phyloP scores from a whole-genome alignment of 2,888 invertebrate species.

The Melolontha melolontha region DNA sequence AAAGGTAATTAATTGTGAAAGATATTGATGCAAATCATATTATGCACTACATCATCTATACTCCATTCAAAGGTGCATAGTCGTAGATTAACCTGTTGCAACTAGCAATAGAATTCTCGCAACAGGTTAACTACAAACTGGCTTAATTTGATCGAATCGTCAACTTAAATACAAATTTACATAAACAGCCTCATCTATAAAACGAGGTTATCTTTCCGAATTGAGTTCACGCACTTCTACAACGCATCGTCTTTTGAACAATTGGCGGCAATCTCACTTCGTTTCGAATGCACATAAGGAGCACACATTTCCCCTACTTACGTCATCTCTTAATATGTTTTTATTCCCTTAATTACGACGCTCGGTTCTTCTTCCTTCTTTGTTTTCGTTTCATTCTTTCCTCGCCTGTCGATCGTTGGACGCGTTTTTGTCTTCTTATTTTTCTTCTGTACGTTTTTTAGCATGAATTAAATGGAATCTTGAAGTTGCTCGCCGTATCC shows the following conservation, averaged over 20 bases:
- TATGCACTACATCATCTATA: too few species aligned
- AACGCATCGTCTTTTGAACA: not conserved
- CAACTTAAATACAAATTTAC: too few species aligned
- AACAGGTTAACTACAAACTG: too few species aligned
- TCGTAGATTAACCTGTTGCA: too few species aligned
- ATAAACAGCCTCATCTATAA: too few species aligned
- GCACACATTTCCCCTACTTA: constrained; percentile 44
- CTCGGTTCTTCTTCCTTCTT: constrained; percentile 36
- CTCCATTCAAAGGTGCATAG: too few species aligned
- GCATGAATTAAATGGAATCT: constrained; percentile 36
- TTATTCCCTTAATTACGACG: constrained; percentile 40
- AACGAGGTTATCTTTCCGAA: too few species aligned
- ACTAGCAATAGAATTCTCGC: too few species aligned
- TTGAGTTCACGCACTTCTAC: not conserved
- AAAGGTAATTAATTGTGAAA: too few species aligned
- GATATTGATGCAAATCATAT: too few species aligned
- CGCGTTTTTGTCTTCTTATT: constrained; percentile 2
- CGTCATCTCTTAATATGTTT: constrained; percentile 44
- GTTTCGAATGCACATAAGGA: constrained; percentile 39
- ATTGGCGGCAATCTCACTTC: too few species aligned
- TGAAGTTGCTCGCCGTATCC: constrained; percentile 14
- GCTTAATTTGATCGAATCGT: too few species aligned
- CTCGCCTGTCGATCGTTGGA: not conserved
- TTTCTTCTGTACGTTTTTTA: constrained; percentile 11
- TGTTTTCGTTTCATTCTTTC: constrained; percentile 35